A percentile compares a stretch with the other conserved stretches of the same genome.
Evolutionary conservation across 1,140 invertebrate genomes (phyloP).

Genomic region (Frieseomelitta varia): DNA sequence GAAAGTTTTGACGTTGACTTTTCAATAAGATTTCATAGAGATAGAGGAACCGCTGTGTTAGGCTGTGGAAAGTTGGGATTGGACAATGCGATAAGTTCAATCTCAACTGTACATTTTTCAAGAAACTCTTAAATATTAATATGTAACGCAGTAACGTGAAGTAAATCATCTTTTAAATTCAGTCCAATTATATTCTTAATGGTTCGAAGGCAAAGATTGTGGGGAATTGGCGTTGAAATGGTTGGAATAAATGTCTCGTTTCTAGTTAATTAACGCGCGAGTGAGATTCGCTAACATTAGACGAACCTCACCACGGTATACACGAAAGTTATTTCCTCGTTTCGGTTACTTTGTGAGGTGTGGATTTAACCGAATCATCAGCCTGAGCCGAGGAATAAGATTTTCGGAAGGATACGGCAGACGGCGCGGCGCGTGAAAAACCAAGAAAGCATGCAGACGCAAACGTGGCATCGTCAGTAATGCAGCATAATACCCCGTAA

Average conservation of each 20-base stretch:
- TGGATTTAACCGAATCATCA: constrained; percentile 1
- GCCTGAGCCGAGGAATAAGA: constrained; percentile 21
- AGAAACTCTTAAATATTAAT: not conserved
- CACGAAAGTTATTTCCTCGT: not conserved
- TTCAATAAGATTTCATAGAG: not conserved
- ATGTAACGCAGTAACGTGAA: not conserved
- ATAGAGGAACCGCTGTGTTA: not conserved
- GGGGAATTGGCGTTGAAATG: not conserved
- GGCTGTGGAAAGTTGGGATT: not conserved
- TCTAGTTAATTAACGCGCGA: not conserved
- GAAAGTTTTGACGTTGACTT: not conserved
- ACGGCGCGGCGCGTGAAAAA: not conserved
- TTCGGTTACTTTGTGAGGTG: constrained; percentile 23
- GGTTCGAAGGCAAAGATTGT: not conserved
- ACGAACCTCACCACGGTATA: not conserved
- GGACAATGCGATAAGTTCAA: not conserved
- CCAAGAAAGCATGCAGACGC: constrained; percentile 8
- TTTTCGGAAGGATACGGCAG: not conserved
- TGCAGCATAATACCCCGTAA: constrained; percentile 70
- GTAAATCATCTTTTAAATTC: not conserved
- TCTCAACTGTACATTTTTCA: not conserved
- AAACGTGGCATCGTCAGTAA: constrained; percentile 60
- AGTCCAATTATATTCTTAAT: not conserved
- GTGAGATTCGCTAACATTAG: not conserved
- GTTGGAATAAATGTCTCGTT: not conserved